These are phyloP conservation scores for Galerucella nymphaeae DNA, from an alignment of 2,888 invertebrate genomes.

Conservation along the genomic window DNA sequence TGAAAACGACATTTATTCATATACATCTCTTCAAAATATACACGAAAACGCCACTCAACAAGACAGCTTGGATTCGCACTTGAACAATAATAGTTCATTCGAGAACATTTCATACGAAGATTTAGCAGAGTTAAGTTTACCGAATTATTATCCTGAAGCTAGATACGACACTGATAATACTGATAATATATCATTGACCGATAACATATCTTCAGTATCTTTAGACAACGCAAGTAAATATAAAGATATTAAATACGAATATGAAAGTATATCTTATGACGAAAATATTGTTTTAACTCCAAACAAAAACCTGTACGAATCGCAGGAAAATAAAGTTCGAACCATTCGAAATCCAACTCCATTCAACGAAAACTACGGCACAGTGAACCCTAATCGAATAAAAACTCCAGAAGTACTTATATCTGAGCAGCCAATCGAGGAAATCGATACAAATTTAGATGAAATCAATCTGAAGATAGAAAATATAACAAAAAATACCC, in stretches of 20 bases:
- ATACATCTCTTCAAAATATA: constrained; percentile 43
- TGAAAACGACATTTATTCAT: constrained; percentile 39
- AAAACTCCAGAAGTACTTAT: constrained; percentile 10
- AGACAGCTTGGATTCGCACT: constrained; percentile 71
- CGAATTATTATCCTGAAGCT: constrained; percentile 64
- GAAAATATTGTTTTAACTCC: constrained; percentile 61
- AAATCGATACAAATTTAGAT: constrained; percentile 58
- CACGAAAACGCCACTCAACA: constrained; percentile 53
- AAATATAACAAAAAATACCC: constrained; percentile 45
- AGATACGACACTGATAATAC: constrained; percentile 68
- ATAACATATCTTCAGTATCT: constrained; percentile 62
- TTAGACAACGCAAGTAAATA: constrained; percentile 57
- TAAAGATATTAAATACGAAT: constrained; percentile 51
- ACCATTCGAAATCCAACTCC: constrained; percentile 61
- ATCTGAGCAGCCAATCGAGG: constrained; percentile 35
- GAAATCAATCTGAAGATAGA: constrained; percentile 58
- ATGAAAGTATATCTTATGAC: constrained; percentile 60
- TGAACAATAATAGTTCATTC: constrained; percentile 69
- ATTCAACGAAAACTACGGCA: constrained; percentile 48
- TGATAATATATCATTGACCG: constrained; percentile 63
- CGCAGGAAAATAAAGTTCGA: constrained; percentile 55
- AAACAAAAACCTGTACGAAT: constrained; percentile 56
- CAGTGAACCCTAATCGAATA: constrained; percentile 40
- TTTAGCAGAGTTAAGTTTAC: constrained; percentile 60
- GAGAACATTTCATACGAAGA: constrained; percentile 58